phyloP scores from a whole-genome alignment of 2,113 vertebrate species.

The Choloepus hoffmanni region DNA sequence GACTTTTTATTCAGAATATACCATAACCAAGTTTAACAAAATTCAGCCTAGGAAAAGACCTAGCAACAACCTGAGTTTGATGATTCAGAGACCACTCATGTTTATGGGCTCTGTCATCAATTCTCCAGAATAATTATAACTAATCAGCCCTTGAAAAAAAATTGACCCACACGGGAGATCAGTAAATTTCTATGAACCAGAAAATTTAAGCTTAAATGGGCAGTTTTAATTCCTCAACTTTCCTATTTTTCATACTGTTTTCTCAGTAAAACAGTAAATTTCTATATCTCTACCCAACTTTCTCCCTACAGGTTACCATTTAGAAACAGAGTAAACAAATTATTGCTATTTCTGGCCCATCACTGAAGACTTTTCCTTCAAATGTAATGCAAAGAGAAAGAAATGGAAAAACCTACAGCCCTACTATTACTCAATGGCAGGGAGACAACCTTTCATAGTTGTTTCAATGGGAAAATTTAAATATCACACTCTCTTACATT shows the following conservation, averaged over 20 bases:
- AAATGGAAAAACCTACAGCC: background rate
- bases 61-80: background rate
- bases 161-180: background rate
- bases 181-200: background rate
- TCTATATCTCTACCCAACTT: background rate
- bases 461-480: conserved; percentile 43
- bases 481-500: conserved; percentile 27
- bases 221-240: conserved; percentile 15
- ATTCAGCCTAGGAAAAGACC: background rate
- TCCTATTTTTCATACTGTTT: background rate
- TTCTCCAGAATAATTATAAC: background rate
- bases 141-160: background rate
- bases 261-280: background rate
- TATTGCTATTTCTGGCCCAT: background rate
- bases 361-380: background rate
- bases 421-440: background rate
- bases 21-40: background rate
- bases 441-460: background rate
- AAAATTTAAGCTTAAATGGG: background rate
- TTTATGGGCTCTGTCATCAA: background rate
- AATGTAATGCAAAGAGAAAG: background rate
- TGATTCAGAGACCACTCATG: background rate
- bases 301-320: background rate
- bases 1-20: background rate
- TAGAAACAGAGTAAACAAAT: background rate